phyloP scores from a whole-genome alignment of 2,113 vertebrate species.

The Apistogramma diplotaenia region DNA sequence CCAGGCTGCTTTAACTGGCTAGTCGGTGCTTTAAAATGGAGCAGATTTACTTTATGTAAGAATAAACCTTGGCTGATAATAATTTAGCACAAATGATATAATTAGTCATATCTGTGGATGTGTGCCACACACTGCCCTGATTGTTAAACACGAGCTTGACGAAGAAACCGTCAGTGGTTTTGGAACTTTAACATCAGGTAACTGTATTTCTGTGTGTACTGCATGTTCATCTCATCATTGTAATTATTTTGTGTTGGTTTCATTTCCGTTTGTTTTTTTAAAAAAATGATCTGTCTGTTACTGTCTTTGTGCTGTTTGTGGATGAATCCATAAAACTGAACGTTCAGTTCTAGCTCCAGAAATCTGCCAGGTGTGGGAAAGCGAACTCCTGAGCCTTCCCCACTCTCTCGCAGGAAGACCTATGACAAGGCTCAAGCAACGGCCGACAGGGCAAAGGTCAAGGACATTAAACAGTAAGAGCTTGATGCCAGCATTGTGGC shows the following conservation, averaged over 20 bases:
- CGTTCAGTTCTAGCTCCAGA: constrained; percentile 77
- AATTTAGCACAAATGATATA: background rate
- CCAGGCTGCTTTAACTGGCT: constrained; percentile 5
- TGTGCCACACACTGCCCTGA: background rate
- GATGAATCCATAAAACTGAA: constrained; percentile 52
- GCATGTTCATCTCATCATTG: constrained; percentile 32
- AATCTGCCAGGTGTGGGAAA: constrained; percentile 80
- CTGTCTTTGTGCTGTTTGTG: constrained; percentile 48
- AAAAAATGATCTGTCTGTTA: constrained; percentile 37
- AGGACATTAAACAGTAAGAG: constrained; percentile 95
- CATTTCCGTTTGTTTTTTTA: constrained; percentile 45
- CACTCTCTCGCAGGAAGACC: constrained; percentile 87
- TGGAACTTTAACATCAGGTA: constrained; percentile 59
- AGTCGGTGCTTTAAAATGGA: background rate
- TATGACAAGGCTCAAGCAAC: constrained; percentile 84
- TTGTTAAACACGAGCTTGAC: constrained; percentile 33
- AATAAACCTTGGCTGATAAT: background rate
- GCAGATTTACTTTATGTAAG: background rate
- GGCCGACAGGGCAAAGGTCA: constrained; percentile 85
- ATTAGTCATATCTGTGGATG: background rate
- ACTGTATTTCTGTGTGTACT: constrained; percentile 37
- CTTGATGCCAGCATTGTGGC: constrained; percentile 36
- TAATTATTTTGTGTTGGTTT: constrained; percentile 17
- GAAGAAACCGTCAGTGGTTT: constrained; percentile 29
- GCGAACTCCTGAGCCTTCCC: constrained; percentile 88